A percentile compares a stretch with the other conserved stretches of the same genome.
Evolutionary conservation across 2,797 vertebrate species (phyloP).

Genomic region (Euphonia xanthogaster): DNA sequence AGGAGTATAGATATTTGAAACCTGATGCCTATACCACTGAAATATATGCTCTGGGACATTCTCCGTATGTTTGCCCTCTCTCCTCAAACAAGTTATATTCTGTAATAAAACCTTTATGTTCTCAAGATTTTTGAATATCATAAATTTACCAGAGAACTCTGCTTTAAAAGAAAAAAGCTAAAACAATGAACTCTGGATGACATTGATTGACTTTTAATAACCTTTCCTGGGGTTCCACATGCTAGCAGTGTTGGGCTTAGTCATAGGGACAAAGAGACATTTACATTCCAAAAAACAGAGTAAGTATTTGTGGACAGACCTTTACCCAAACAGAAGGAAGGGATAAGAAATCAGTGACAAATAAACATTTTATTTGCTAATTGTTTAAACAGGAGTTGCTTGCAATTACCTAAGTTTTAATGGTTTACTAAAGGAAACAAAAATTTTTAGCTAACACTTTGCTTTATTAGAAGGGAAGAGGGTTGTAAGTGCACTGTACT

Average conservation of each 20-base stretch:
- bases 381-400: background rate
- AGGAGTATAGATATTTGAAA: conserved; percentile 30
- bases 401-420: background rate
- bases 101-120: background rate
- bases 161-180: background rate
- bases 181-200: background rate
- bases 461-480: conserved; percentile 20
- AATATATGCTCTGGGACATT: background rate
- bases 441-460: background rate
- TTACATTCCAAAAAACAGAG: background rate
- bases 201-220: background rate
- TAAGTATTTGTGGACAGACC: background rate
- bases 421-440: background rate
- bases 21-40: background rate
- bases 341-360: background rate
- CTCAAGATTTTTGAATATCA: background rate
- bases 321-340: background rate
- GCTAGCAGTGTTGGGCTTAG: background rate
- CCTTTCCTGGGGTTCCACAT: background rate
- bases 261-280: background rate
- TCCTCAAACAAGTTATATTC: background rate
- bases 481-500: conserved; percentile 9
- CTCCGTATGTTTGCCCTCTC: background rate
- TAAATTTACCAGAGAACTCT: background rate
- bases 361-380: background rate